Percentiles rank a stretch among this genome's conserved stretches.
Conservation (phyloP, 2,888 invertebrate species). For the Apoda limacodes region DNA sequence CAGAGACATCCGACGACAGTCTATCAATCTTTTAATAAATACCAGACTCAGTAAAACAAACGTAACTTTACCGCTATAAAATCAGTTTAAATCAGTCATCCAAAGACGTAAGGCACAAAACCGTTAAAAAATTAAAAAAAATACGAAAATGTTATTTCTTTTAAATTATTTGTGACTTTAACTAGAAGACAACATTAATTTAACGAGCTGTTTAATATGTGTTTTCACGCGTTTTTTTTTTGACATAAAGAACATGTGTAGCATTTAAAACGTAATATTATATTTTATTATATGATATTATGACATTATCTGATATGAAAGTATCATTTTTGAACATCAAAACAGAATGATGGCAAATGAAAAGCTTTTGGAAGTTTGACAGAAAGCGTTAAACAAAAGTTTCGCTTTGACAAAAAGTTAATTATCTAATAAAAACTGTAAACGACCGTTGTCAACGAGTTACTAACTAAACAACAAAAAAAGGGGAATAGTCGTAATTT, state of each 20-base stretch:
- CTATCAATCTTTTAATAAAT: slow-evolving; percentile 65
- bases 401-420: slow-evolving; percentile 64
- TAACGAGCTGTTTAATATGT: slow-evolving; percentile 46
- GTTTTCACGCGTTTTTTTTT: slow-evolving; percentile 52
- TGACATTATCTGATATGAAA: slow-evolving; percentile 49
- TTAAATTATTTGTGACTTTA: slow-evolving; percentile 46
- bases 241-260: slow-evolving; percentile 41
- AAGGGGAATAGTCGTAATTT: slow-evolving; percentile 32
- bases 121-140: slow-evolving; percentile 2
- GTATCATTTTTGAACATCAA: slow-evolving; percentile 52
- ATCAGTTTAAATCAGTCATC: slow-evolving; percentile 7
- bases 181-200: slow-evolving; percentile 51
- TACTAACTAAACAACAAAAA: slow-evolving; percentile 49
- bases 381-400: slow-evolving; percentile 37
- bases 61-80: slow-evolving; percentile 8
- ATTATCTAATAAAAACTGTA: slow-evolving; percentile 47
- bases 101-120: slow-evolving; percentile 15
- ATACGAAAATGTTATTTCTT: slow-evolving; percentile 21
- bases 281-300: slow-evolving; percentile 42
- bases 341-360: slow-evolving; percentile 26
- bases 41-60: slow-evolving; percentile 32
- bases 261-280: slow-evolving; percentile 26
- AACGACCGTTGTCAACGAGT: slow-evolving; percentile 56
- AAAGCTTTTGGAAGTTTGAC: slow-evolving; percentile 30
- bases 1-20: slow-evolving; percentile 59